Evolutionary conservation across 2,797 vertebrate species (phyloP).

Genomic region (Pangasius krempfi): DNA sequence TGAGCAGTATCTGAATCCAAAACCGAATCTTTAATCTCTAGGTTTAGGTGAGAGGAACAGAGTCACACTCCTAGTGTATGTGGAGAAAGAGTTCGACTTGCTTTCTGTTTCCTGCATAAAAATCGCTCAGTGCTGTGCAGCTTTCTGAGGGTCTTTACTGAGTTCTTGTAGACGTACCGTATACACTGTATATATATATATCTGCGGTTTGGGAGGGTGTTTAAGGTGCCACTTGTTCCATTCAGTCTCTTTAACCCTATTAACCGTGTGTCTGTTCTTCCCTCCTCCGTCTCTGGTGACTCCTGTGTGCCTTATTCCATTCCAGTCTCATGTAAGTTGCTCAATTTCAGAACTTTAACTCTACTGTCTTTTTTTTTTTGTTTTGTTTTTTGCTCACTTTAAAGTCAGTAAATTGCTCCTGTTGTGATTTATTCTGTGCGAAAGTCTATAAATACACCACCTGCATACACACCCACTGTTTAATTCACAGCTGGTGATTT

Average conservation of each 20-base stretch:
- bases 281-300: constrained; percentile 83
- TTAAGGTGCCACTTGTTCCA: constrained; percentile 54
- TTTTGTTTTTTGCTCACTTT: constrained; percentile 1
- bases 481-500: not conserved
- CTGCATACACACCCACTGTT: not conserved
- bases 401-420: not conserved
- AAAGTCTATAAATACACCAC: not conserved
- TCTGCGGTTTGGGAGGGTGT: not conserved
- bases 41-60: no score
- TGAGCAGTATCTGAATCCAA: no score
- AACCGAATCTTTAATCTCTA: not conserved
- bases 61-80: not conserved
- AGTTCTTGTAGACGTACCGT: not conserved
- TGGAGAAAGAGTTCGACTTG: not conserved
- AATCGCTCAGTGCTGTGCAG: not conserved
- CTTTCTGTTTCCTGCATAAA: not conserved
- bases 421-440: not conserved
- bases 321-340: constrained; percentile 99
- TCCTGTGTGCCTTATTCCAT: constrained; percentile 93
- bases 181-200: no score
- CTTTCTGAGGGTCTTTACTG: not conserved
- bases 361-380: not conserved
- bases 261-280: constrained; percentile 78
- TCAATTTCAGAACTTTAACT: constrained; percentile 74
- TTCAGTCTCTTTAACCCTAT: constrained; percentile 72